These are phyloP conservation scores for Cancer borealis DNA, from an alignment of 2,888 invertebrate species.

Conservation along the genomic window DNA sequence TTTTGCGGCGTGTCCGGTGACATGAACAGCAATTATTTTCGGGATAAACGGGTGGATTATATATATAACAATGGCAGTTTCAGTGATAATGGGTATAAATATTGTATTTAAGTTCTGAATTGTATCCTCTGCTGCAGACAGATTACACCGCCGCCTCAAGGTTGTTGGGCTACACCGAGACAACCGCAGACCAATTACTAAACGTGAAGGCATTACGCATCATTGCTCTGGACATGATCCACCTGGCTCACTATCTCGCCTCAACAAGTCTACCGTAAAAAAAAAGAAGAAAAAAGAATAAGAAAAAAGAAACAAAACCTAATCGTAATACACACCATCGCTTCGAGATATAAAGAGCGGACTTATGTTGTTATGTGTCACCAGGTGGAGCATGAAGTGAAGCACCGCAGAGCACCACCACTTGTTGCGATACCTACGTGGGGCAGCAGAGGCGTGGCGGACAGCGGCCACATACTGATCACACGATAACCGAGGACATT, in stretches of 20 bases:
- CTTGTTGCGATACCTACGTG: neutral
- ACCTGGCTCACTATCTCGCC: neutral
- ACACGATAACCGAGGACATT: neutral
- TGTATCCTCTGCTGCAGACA: neutral
- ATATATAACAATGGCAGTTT: slow-evolving; percentile 6
- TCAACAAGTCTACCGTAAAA: neutral
- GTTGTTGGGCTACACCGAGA: neutral
- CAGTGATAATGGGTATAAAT: slow-evolving; percentile 6
- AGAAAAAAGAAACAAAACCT: neutral
- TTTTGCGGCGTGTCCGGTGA: neutral
- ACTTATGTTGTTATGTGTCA: neutral
- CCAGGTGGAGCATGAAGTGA: neutral
- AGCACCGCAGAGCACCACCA: neutral
- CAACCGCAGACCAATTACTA: neutral
- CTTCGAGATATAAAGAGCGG: neutral
- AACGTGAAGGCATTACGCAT: neutral
- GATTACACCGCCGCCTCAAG: neutral
- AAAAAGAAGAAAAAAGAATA: neutral
- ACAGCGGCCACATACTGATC: neutral
- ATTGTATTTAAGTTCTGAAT: neutral
- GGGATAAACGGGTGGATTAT: slow-evolving; percentile 15
- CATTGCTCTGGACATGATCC: neutral
- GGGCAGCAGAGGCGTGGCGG: neutral
- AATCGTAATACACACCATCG: neutral
- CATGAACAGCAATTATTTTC: neutral